Base-by-base conservation (phyloP, 35 echinoderm and acorn worm genomes). In the Ophioderma brevispina region DNA sequence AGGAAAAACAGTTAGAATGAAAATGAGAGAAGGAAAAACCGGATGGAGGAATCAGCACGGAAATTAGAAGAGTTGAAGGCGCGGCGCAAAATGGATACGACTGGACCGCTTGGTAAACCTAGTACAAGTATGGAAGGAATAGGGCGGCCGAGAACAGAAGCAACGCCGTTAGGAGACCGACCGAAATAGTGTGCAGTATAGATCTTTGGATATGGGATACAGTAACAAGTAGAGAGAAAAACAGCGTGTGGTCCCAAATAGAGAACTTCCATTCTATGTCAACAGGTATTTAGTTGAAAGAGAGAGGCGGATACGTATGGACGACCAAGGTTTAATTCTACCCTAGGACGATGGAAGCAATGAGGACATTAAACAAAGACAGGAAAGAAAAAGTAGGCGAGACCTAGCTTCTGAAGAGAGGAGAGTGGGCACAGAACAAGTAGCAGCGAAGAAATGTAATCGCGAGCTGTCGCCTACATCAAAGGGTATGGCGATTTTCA, bases 21-120 rank as follows among this genome's bases (percentile, higher is more conserved):
- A 77, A 84, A 88, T 11, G 94, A 92, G 80, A 43, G 89, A n/a
- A 75, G 94, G 33, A 87, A 87, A 34, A 87, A 81, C 31, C 89
- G 89, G 41, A 92, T 92, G 94, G 94, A 95, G 31, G 93, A 95
- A 79, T 92, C 90, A 1, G 89, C 90, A 0, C 55, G 81, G 43
- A 76, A 78, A 86, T 78, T 95, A 79, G 93, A 95, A 31, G 90
- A 94, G 40, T 59, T 95, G 0, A 92, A 95, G 80, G 80, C 94
- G 8, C 81, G 88, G 28, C 90, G 97, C 35, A 76, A 86, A 31
- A 64, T 79, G 15, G 93, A 95, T 38, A 46, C 76, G 38, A 40
- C 34, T 75, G 82, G 76, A 84, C 89, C 37, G 36, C 77, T 25
- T 77, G 84, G 89, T 55, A 76, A 59, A 85, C 32, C 83, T 35